phyloP scores from a whole-genome alignment of 2,888 invertebrate genomes.

The Geophilus truncorum region DNA sequence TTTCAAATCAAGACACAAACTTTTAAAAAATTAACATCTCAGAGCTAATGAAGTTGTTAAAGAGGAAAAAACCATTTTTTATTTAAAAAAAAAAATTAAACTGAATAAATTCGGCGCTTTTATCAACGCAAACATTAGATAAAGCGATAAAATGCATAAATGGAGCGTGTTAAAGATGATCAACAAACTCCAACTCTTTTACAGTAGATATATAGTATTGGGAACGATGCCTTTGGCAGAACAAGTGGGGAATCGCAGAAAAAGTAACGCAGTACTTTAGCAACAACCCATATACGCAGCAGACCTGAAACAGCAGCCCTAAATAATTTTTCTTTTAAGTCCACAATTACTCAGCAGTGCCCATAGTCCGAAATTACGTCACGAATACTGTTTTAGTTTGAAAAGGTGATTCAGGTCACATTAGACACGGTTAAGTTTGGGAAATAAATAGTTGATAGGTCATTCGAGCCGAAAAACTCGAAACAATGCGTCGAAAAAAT shows the following conservation, averaged over 20 bases:
- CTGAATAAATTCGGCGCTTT: too few relatives aligned
- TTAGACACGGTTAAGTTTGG: not conserved
- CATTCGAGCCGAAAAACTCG: too few relatives aligned
- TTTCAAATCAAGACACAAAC: too few relatives aligned
- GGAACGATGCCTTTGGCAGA: slow-evolving; percentile 15
- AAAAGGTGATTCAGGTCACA: not conserved
- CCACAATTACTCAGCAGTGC: not conserved
- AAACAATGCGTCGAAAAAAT: too few relatives aligned
- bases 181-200: not conserved
- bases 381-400: not conserved
- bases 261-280: not conserved
- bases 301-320: slow-evolving; percentile 23
- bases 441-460: too few relatives aligned
- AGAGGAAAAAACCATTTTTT: too few relatives aligned
- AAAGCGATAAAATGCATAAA: not conserved
- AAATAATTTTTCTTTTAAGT: not conserved
- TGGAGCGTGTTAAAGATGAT: slow-evolving; percentile 3
- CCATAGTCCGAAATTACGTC: not conserved
- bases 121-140: not conserved
- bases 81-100: too few relatives aligned
- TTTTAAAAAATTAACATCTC: not conserved
- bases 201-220: not conserved
- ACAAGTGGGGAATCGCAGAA: not conserved
- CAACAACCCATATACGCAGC: not conserved
- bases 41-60: not conserved